These are phyloP conservation scores for Dryoscopus gambensis DNA, from an alignment of 2,113 vertebrate genomes.

Conservation along the genomic window DNA sequence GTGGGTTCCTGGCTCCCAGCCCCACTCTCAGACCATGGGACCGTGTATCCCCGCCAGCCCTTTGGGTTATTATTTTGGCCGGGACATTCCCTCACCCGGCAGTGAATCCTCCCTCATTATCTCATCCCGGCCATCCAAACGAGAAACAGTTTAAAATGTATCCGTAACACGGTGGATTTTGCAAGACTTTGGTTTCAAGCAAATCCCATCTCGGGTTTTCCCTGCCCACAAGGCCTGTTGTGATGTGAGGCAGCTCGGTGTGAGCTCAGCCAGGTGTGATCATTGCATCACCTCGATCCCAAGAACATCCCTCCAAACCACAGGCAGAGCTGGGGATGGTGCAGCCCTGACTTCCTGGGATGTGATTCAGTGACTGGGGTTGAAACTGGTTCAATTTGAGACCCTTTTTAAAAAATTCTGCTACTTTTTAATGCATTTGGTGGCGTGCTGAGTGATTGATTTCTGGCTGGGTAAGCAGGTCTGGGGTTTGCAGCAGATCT, in stretches of 20 bases:
- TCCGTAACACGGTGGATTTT: not conserved
- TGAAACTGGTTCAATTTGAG: not conserved
- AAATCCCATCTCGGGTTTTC: not conserved
- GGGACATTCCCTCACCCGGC: not conserved
- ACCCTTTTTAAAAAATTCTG: not conserved
- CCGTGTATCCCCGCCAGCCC: fast-evolving
- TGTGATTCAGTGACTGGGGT: not conserved
- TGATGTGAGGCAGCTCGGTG: not conserved
- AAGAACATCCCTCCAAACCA: not conserved
- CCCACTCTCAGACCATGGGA: fast-evolving
- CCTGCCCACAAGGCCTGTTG: conserved; percentile 18
- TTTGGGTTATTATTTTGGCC: not conserved
- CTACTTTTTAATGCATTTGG: not conserved
- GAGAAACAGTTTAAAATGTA: not conserved
- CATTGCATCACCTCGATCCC: not conserved
- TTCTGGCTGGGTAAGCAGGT: not conserved
- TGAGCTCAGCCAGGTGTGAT: conserved; percentile 1
- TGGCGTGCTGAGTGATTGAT: not conserved
- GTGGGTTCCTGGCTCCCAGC: not conserved
- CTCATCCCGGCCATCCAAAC: not conserved
- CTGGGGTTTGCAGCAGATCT: not conserved
- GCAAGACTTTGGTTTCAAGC: not conserved
- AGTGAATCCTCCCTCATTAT: not conserved
- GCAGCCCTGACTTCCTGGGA: not conserved
- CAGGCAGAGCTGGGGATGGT: not conserved